Evolutionary conservation across 1,140 invertebrate species (phyloP), one percentile per base, ranked within the genome.

Genomic region (Apis cerana): DNA sequence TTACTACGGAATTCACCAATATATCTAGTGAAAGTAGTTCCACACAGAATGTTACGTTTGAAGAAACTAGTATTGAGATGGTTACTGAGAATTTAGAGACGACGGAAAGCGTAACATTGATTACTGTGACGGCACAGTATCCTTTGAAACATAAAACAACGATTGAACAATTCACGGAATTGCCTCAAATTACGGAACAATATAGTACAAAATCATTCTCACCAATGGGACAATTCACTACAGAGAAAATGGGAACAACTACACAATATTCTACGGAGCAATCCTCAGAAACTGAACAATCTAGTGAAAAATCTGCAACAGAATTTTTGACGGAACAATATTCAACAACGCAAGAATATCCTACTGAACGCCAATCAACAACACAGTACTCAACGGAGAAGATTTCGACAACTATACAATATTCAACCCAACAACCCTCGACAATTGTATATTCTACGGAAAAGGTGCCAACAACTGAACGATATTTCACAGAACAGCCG

Each of bases 401-500:
- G 48, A 23, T 56, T 64, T 54, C 15, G 62, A 79, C 50, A 74
- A 68, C 27, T 7, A 27, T 43, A 23, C 13, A 77, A 50, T 68
- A 82, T 1, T 23, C 50, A 1, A 83, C 84, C 19, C 75, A 74
- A 62, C 56, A 78, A 54, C 65, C 61, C 65, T 64, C 33, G 17
- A 76, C 71, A 50, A 74, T 43, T 10, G 15, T 43, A 2, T 75
- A 52, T 56, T 71, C 50, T 2, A 75, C 43, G 33, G 81, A 75
- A 58, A 43, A 75, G 23, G 15, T 21, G 12, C 4, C 17, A 52
- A 75, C 84, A 64, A 50, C 70, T 15, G 27, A 43, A 19, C 54
- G 72, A 43, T 50, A 65, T 21, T 56, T 82, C 7, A 83, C 77
- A n/a, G 78, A 84, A 69, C 78, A 68, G 50, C 27, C 59, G 52